A percentile compares a stretch with the other conserved stretches of the same genome.
These are phyloP conservation scores for Sapayoa aenigma DNA, from an alignment of 2,113 vertebrate species.

Conservation along the genomic window DNA sequence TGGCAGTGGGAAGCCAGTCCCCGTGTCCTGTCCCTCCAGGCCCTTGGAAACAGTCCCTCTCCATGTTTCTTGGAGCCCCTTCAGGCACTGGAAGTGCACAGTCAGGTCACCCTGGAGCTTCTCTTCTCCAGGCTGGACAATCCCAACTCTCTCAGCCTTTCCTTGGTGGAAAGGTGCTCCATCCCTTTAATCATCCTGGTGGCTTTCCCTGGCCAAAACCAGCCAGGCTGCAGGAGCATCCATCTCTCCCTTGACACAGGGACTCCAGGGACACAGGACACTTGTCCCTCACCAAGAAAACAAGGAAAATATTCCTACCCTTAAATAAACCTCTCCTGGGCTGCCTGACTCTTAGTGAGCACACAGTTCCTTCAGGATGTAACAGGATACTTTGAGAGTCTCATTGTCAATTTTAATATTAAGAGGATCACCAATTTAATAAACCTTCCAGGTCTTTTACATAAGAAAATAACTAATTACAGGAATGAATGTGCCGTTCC, in stretches of 20 bases:
- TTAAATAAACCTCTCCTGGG: neutral
- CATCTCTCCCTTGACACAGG: rapidly evolving
- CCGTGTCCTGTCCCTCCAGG: neutral
- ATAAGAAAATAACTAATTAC: neutral
- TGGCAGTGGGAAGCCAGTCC: neutral
- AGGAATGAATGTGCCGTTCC: neutral
- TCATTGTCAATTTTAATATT: neutral
- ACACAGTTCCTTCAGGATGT: neutral
- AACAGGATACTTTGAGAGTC: neutral
- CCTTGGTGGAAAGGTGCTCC: neutral
- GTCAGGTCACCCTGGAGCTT: neutral
- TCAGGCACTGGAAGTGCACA: neutral
- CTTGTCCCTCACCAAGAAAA: neutral
- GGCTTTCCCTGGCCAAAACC: neutral
- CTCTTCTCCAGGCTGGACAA: neutral
- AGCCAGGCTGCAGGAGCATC: neutral
- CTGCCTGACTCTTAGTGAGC: neutral
- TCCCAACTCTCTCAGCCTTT: neutral
- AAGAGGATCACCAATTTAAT: neutral
- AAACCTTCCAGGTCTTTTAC: neutral
- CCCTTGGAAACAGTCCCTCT: neutral
- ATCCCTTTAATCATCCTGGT: neutral
- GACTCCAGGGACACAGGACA: neutral
- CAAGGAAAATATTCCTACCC: neutral
- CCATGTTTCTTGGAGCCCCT: neutral